Evolutionary conservation across 2,797 vertebrate species (phyloP).

Genomic region (Carcharodon carcharias): DNA sequence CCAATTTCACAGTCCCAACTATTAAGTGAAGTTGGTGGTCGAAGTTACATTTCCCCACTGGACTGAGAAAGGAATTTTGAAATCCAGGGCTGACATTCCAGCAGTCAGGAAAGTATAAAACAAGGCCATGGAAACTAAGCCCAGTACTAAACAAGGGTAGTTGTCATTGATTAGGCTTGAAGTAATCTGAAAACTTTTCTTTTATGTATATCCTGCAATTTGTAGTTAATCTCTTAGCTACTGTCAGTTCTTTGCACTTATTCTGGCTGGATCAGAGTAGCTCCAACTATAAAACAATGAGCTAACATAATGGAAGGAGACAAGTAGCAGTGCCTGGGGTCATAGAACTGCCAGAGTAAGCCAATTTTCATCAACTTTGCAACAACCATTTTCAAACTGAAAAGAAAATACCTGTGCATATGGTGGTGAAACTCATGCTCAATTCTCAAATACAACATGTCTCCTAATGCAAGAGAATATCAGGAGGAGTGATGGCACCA

Average conservation of each 20-base stretch:
- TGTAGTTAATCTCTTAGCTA: not conserved
- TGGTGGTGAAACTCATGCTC: not conserved
- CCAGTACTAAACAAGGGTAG: not conserved
- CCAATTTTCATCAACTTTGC: not conserved
- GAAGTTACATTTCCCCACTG: no score
- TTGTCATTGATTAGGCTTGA: no score
- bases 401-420: not conserved
- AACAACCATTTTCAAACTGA: not conserved
- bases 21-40: no score
- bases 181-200: no score
- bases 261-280: not conserved
- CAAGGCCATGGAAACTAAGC: not conserved
- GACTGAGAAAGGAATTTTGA: no score
- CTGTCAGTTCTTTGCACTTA: slow-evolving; percentile 13
- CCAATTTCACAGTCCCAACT: no score
- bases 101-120: not conserved
- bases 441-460: not conserved
- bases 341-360: not conserved
- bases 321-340: not conserved
- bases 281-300: not conserved
- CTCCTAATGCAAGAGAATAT: not conserved
- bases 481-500: not conserved
- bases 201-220: no score
- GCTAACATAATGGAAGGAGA: not conserved
- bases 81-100: not conserved